Evolutionary conservation across 2,797 vertebrate genomes (phyloP), one percentile per base, ranked within the genome.

Genomic region (Arrhamphus sclerolepis): DNA sequence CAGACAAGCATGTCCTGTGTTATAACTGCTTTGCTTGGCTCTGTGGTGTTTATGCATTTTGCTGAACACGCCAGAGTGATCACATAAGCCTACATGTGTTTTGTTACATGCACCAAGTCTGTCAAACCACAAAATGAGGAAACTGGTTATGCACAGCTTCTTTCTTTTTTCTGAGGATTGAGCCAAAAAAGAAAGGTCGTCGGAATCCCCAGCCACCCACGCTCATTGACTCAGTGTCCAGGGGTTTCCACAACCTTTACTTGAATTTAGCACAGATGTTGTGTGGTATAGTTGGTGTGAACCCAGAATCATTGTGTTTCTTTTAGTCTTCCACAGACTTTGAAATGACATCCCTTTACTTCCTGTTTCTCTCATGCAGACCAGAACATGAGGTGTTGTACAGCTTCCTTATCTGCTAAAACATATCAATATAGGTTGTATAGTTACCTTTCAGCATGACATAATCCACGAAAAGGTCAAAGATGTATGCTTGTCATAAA

Each of bases 201-300:
- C 49, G 92, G 93, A 94, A 93, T 93, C 91, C 93, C 92, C 93
- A 55, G 21, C 74, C 81, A 62, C 91, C 91, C 72, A 90, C 91
- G 62, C 85, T 62, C 53, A 66, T 38, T 92, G 92, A 93, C 82
- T 91, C 90, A 91, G 49, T 87, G 84, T 89, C 85, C 88, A 93
- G 92, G 93, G 90, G 66, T 92, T 93, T 93, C 90, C 92, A 89
- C 71, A 70, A 40, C 6, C 34, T 31, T 51, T 21, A 83, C 87
- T 91, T 90, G 75, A 89, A 84, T 90, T 61, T 53, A 31, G 56
- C 41, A 60, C 42, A 71, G 52, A 80, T 21, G 52, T 18, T 28
- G 61, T 17, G 64, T 42, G 44, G n/a, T 22, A 19, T 48, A 42
- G 46, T 38, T 40, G 11, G 11, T 46, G 44, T 59, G 51, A 77